A percentile compares a stretch with the other conserved stretches of the same genome.
phyloP scores from a whole-genome alignment of 2,888 invertebrate species.

The Abrostola triplasia region DNA sequence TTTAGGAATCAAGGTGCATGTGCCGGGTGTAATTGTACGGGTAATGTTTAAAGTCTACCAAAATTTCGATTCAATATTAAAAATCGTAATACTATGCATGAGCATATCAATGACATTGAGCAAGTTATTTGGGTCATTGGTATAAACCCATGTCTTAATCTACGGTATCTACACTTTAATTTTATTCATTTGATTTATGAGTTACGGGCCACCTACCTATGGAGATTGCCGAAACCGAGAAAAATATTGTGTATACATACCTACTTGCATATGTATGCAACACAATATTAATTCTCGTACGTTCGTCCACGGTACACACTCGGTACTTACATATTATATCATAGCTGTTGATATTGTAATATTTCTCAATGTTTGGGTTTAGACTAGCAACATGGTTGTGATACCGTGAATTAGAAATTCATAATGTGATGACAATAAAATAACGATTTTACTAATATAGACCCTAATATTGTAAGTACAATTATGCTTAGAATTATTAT shows the following conservation, averaged over 20 bases:
- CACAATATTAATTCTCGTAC: too few species aligned
- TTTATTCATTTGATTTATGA: constrained; percentile 20
- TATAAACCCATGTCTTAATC: constrained; percentile 14
- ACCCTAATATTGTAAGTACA: too few species aligned
- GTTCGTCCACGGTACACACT: too few species aligned
- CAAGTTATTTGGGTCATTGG: constrained; percentile 27
- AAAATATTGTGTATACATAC: background rate
- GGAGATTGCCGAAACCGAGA: background rate
- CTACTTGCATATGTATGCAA: background rate
- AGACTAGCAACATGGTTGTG: too few species aligned
- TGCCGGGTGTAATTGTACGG: background rate
- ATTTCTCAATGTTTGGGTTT: too few species aligned
- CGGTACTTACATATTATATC: too few species aligned
- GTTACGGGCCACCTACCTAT: constrained; percentile 2
- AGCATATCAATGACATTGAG: constrained; percentile 6
- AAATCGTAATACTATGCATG: background rate
- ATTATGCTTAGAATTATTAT: too few species aligned
- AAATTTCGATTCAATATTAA: background rate
- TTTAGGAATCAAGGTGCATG: background rate
- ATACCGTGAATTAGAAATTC: too few species aligned
- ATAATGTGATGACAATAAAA: too few species aligned
- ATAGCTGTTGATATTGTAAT: too few species aligned
- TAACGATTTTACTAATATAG: too few species aligned
- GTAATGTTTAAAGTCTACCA: background rate
- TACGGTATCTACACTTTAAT: constrained; percentile 9